Base-by-base conservation (phyloP, 2,797 vertebrate genomes). In the Chiroxiphia lanceolata region DNA sequence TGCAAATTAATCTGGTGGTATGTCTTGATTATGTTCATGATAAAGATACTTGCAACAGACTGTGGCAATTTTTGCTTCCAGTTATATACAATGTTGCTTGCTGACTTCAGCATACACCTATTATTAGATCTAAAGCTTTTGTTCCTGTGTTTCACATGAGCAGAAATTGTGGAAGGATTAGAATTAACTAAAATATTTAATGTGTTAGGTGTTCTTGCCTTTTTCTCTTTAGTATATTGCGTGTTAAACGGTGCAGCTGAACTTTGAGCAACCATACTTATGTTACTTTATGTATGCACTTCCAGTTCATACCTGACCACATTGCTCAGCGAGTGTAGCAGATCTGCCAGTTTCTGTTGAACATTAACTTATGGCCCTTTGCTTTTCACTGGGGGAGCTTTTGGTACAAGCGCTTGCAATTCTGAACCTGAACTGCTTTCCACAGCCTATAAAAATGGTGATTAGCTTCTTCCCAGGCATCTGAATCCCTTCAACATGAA, bases 401-500 rank as follows among this genome's bases (percentile, higher is more conserved):
- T 77, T 69, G 53, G 64, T 93, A 48, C 15, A 38, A 92, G 50
- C 87, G 87, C 89, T 96, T 95, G 82, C 75, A 89, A 80, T 93
- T 95, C 90, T 76, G 72, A 94, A 81, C 75, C 57, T 51, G 44
- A 75, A 42, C 65, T 72, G 29, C 76, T 83, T 94, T 96, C 72
- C 80, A 76, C 1, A 19, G 87, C 78, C 95, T 89, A 56, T 95
- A 92, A 94, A 95, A 96, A 92, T 85, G 83, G 86, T 92, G 95
- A 94, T 96, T 95, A 95, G 93, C 54, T 95, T 95, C 78, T 83
- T 95, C 81, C 91, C 82, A 94, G 93, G 81, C 82, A 94, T 96
- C 86, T 87, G 92, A 94, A 94, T 89, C 92, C 56, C 86, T 95
- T 96, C 87, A 87, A 65, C 87, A 45, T 27, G 71, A 83, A 65